Conservation (phyloP, 37 sponge, comb jelly and placozoan species). For the Mnemiopsis leidyi region DNA sequence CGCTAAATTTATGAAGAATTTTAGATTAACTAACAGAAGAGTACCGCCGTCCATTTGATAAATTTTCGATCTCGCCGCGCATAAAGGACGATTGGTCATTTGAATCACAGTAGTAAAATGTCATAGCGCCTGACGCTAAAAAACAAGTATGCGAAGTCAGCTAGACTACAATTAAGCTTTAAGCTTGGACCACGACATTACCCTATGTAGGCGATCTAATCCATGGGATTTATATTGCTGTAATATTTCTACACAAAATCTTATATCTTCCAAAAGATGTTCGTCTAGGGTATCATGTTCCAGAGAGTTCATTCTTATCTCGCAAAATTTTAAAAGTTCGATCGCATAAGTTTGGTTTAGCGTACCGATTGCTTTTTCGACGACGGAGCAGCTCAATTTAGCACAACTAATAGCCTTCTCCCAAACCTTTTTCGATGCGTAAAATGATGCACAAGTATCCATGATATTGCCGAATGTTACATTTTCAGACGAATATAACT, state of each 20-base stretch:
- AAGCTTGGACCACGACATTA: background rate
- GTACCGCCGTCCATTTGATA: too few relatives aligned
- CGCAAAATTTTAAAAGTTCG: background rate
- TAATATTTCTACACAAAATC: background rate
- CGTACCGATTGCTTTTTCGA: background rate
- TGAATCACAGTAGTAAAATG: too few relatives aligned
- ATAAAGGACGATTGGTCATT: too few relatives aligned
- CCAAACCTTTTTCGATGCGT: background rate
- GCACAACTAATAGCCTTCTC: background rate
- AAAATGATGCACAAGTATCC: slow-evolving; percentile 25
- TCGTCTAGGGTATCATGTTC: background rate
- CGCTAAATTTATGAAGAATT: too few relatives aligned
- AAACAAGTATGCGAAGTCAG: too few relatives aligned
- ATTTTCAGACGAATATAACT: background rate
- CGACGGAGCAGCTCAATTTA: background rate
- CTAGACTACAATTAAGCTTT: too few relatives aligned
- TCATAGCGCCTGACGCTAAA: too few relatives aligned
- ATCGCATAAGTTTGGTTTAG: background rate
- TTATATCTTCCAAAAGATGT: background rate
- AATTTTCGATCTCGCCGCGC: too few relatives aligned
- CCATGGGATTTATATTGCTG: background rate
- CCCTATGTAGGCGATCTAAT: background rate
- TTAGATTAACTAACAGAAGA: too few relatives aligned
- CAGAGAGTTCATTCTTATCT: background rate
- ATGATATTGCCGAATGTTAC: background rate